phyloP scores from a whole-genome alignment of 2,797 vertebrate species.

The Monodelphis domestica region DNA sequence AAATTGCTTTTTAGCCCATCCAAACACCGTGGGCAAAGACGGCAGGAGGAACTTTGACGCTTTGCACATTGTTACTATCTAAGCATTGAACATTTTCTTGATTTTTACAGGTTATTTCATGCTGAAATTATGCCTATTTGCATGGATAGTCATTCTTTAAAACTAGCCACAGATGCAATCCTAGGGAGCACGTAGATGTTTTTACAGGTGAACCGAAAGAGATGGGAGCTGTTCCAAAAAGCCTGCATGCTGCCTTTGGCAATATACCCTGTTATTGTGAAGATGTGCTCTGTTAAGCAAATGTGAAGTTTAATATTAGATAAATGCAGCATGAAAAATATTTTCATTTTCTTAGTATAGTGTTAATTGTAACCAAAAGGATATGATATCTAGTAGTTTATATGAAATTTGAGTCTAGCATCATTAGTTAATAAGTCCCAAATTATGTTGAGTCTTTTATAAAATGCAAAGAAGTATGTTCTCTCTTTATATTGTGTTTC shows the following conservation, averaged over 20 bases:
- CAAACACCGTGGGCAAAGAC: constrained; percentile 67
- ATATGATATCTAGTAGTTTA: constrained; percentile 72
- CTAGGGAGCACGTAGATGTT: constrained; percentile 90
- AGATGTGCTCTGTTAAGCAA: constrained; percentile 89
- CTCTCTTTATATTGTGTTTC: constrained; percentile 81
- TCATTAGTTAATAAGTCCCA: constrained; percentile 83
- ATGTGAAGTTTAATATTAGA: constrained; percentile 89
- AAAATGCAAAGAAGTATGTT: constrained; percentile 83
- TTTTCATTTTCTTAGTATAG: constrained; percentile 82
- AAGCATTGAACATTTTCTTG: constrained; percentile 81
- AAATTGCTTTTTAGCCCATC: constrained; percentile 70
- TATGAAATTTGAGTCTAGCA: constrained; percentile 76
- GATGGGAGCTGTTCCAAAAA: constrained; percentile 89
- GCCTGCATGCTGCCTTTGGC: constrained; percentile 90
- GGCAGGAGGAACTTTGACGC: constrained; percentile 67
- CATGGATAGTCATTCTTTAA: constrained; percentile 91
- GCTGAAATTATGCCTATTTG: constrained; percentile 89
- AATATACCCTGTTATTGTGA: constrained; percentile 90
- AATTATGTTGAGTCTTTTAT: constrained; percentile 83
- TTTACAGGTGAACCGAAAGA: constrained; percentile 92
- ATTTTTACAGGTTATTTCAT: constrained; percentile 87
- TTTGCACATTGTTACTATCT: constrained; percentile 74
- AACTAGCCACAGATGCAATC: constrained; percentile 90
- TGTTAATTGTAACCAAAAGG: constrained; percentile 82
- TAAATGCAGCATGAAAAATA: constrained; percentile 83